Evolutionary conservation across 2,113 vertebrate species (phyloP).

Genomic region (Apistogramma diplotaenia): DNA sequence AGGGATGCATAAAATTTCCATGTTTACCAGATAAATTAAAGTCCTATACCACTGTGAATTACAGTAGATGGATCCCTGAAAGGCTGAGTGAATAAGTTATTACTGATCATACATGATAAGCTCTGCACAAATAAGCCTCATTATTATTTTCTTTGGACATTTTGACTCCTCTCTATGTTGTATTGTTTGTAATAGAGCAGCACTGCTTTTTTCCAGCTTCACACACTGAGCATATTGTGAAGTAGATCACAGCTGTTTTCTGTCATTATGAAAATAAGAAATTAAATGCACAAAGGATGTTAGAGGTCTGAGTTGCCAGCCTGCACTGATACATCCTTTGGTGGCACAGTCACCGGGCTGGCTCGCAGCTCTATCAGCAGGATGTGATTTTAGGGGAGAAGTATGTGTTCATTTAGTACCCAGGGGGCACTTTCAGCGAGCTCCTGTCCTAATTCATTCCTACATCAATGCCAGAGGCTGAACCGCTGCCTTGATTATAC

Average conservation of each 20-base stretch:
- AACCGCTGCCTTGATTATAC: conserved; percentile 58
- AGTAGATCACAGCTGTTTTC: neutral
- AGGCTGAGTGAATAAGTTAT: neutral
- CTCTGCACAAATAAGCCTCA: too few species aligned
- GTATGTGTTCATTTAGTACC: conserved; percentile 49
- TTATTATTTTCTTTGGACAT: too few species aligned
- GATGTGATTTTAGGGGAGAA: conserved; percentile 57
- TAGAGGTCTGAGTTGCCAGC: neutral
- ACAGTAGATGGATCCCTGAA: neutral
- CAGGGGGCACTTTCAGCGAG: conserved; percentile 38
- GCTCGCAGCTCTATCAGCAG: conserved; percentile 38
- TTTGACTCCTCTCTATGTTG: too few species aligned
- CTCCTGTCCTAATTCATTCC: conserved; percentile 51
- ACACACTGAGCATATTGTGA: neutral
- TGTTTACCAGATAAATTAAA: conserved; percentile 37
- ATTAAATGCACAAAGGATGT: neutral
- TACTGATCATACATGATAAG: neutral
- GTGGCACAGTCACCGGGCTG: neutral
- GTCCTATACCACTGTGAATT: neutral
- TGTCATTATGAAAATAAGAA: neutral
- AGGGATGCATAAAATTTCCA: conserved; percentile 42
- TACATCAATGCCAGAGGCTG: conserved; percentile 54
- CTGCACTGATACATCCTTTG: neutral
- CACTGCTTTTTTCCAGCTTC: neutral
- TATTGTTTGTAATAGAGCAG: neutral